Base-by-base conservation (phyloP, 2,888 invertebrate species). In the Coelinius sp. region DNA sequence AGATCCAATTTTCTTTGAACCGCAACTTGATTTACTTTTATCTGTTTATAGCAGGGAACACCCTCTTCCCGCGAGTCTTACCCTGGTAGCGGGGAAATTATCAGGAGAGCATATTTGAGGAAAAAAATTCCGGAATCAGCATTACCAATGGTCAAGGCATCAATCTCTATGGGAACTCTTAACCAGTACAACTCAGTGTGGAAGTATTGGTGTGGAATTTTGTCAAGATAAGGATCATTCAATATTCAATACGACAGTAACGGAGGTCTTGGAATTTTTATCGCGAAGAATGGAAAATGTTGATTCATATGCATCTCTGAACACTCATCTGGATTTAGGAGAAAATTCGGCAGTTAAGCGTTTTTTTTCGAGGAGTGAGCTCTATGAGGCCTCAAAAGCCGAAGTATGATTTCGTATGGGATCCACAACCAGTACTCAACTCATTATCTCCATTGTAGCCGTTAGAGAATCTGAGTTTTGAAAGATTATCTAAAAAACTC, bases 331-430 rank as follows among this genome's bases (percentile, higher is more conserved):
- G n/a, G n/a, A n/a, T n/a, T n/a, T n/a, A n/a, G n/a, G n/a, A n/a
- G n/a, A n/a, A n/a, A n/a, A n/a, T n/a, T n/a, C n/a, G n/a, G n/a
- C n/a, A n/a, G n/a, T 65, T 81, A 2, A 76, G 77, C 53, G 38
- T 78, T 24, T 80, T 81, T 65, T 63, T 82, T 10, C 80, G 76
- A 68, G 79, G 78, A n/a, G 66, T 75, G 6, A 74, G 69, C 14
- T 79, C 79, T 27, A 17, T 77, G 1, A 77, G 74, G 59, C 80
- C 79, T 0, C 63, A 77, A 1, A 68, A 12, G n/a, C 77, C 80
- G 0, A 81, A 78, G 72, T 82, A 81, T 73, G 73, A 74, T 2
- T 41, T 53, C 3, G 79, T 75, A 2, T 82, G 80, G 81, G 78
- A 82, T 52, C 78, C 78, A 0, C 63, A 46, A 25, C 65, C 77